Evolutionary conservation across 2,113 vertebrate genomes (phyloP), one percentile per base, ranked within the genome.

Genomic region (Eudyptes chrysolophus): DNA sequence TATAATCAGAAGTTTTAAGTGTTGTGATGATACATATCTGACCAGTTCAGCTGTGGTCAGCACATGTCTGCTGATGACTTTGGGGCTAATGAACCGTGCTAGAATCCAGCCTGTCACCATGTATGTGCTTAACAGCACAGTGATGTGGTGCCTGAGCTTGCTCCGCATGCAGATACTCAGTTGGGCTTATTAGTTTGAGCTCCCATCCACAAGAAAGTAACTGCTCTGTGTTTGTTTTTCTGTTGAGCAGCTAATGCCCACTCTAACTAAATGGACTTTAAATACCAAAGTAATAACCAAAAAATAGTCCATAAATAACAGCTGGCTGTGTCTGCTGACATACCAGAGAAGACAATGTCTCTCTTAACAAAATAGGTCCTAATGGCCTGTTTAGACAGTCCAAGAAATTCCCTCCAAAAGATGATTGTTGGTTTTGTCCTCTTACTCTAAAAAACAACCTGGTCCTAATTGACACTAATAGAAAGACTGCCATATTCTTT

Each of bases 21-120:
- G 4, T 19, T 19, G 16, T 6, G 20, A 25, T 0, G 6, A 26
- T 16, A 17, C 2, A 0, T 13, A 6, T 9, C 83, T 27, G 49
- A 48, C 17, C 40, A 8, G 7, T 27, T 48, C 40, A 13, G 49
- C 58, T 46, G 25, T 1, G 3, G 24, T 52, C 48, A 54, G 26
- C 16, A 30, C 20, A 1, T 1, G 25, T 24, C 57, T 51, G 57
- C 66, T 9, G 7, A 24, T 36, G 69, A 62, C 48, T 20, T 46
- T 7, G 16, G 69, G 6, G 82, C 57, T 54, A 44, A 54, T 5
- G 9, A 72, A 10, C 20, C 5, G 0, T 22, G 66, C 30, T 34
- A 13, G 55, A 51, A 84, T 18, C 44, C 29, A 18, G 44, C 2
- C 42, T 36, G 57, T 29, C 15, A 2, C 46, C 42, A 13, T 42